Base-by-base conservation (phyloP, 2,113 vertebrate genomes). In the Crocuta crocuta region DNA sequence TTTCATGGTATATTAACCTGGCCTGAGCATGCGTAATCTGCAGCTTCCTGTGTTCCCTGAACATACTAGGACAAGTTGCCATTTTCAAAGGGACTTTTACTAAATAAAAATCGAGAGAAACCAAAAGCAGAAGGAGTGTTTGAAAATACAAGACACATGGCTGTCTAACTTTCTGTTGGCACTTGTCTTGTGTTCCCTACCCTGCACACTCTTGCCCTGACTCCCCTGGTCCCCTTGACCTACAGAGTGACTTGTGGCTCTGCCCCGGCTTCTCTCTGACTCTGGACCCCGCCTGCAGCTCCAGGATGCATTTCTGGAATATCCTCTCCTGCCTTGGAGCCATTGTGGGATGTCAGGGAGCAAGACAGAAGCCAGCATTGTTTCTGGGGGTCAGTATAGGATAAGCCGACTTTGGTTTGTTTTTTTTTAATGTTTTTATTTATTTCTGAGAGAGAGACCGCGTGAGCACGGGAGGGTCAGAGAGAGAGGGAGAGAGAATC, bases 41-140 rank as follows among this genome's bases (percentile, higher is more conserved):
- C 10, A 10, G 39, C 21, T 83, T 95, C 48, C 26, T 86, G 15
- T 63, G 89, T 94, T 85, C 17, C 53, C 68, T 31, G 26, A 45
- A 31, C 19, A 55, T 4, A 31, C 21, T 10, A 79, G 88, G 61
- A 82, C 15, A 71, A 19, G 4, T 43, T 68, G 53, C 4, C 35
- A 23, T 83, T 65, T 87, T 70, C 80, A 83, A 79, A 87, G n/a
- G 23, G 17, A 53, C 63, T 81, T 85, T 84, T 58, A 26, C 74
- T 55, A 11, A 70, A 88, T 55, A 11, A 70, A 88, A 70, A 63
- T 35, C 45, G 89, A 68, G 12, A 33, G 31, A 24, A 86, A 73
- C 24, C 4, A 13, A 28, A 79, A 31, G 11, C 2, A 13, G 45
- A 89, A 91, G 89, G 10, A 43, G 71, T 28, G 70, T 23, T 23